A percentile compares a stretch with the other conserved stretches of the same genome.
phyloP scores from a whole-genome alignment of 2,888 invertebrate genomes.

The Venusia cambrica region DNA sequence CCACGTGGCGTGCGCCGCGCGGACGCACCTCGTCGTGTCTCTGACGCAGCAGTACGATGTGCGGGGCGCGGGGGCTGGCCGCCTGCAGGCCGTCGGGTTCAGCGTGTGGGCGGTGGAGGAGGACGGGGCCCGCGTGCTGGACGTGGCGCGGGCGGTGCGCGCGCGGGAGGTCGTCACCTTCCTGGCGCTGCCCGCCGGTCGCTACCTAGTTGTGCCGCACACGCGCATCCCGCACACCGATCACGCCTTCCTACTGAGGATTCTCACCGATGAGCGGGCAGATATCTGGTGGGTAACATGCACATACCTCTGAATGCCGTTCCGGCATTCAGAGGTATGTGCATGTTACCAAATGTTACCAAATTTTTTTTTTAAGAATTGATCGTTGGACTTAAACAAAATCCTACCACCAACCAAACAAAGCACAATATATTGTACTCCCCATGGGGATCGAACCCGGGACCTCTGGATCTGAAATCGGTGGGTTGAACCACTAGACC shows the following conservation, averaged over 20 bases:
- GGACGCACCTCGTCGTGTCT: background rate
- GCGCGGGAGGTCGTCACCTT: slow-evolving; percentile 82
- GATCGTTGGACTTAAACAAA: too few species aligned
- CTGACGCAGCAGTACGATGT: slow-evolving; percentile 81
- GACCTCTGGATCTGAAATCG: too few species aligned
- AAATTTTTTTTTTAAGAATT: too few species aligned
- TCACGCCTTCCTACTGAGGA: slow-evolving; percentile 85
- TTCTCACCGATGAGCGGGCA: slow-evolving; percentile 86
- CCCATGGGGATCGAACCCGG: too few species aligned
- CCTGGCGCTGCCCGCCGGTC: slow-evolving; percentile 87
- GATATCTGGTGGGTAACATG: slow-evolving; percentile 71
- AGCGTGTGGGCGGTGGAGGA: slow-evolving; percentile 65
- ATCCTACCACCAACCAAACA: too few species aligned
- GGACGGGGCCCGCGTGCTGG: slow-evolving; percentile 84
- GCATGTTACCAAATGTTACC: too few species aligned
- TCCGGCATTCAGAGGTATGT: too few species aligned
- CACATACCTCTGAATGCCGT: background rate
- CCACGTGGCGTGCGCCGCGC: slow-evolving; percentile 4
- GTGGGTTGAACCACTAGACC: too few species aligned
- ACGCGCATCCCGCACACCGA: slow-evolving; percentile 76
- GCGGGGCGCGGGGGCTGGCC: slow-evolving; percentile 84
- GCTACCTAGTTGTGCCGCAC: slow-evolving; percentile 88
- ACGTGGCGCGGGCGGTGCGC: slow-evolving; percentile 81
- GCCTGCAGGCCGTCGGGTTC: slow-evolving; percentile 20
- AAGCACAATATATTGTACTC: too few species aligned